Conservation (phyloP, 2,797 vertebrate species). For the Neosilurus mollespiculum region DNA sequence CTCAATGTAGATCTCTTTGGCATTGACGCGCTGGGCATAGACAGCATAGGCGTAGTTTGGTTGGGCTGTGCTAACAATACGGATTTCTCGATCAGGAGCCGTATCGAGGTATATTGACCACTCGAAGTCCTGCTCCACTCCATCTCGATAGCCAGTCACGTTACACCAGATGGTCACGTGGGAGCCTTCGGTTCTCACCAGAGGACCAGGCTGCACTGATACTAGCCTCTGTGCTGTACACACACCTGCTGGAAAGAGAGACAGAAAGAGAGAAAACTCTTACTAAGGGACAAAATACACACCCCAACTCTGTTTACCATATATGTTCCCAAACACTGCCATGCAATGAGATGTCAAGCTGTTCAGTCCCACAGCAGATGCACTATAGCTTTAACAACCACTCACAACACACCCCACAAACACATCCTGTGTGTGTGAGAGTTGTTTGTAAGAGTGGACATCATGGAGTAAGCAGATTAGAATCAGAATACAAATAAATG, state of each 20-base stretch:
- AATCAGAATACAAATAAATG: slow-evolving; percentile 25
- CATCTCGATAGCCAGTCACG: slow-evolving; percentile 81
- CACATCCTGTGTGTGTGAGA: background rate
- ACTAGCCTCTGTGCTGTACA: slow-evolving; percentile 78
- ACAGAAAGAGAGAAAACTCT: slow-evolving; percentile 29
- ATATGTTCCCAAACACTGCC: background rate
- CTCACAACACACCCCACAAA: background rate
- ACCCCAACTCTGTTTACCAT: background rate
- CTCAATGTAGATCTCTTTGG: slow-evolving; percentile 83
- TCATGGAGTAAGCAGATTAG: background rate
- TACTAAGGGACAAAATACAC: background rate
- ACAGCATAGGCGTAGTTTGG: slow-evolving; percentile 79
- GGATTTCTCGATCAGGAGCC: slow-evolving; percentile 75
- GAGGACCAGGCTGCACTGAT: slow-evolving; percentile 78
- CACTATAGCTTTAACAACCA: slow-evolving; percentile 6
- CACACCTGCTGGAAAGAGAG: slow-evolving; percentile 63
- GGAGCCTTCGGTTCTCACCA: slow-evolving; percentile 81
- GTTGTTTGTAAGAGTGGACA: background rate
- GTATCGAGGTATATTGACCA: slow-evolving; percentile 87
- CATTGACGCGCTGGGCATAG: slow-evolving; percentile 76
- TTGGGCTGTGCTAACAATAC: slow-evolving; percentile 86
- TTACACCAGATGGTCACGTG: slow-evolving; percentile 85
- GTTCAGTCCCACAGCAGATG: slow-evolving; percentile 6
- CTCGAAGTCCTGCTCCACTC: slow-evolving; percentile 82
- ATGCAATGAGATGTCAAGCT: slow-evolving; percentile 18